phyloP scores from a whole-genome alignment of 1,140 invertebrate genomes.

The Physella acuta region DNA sequence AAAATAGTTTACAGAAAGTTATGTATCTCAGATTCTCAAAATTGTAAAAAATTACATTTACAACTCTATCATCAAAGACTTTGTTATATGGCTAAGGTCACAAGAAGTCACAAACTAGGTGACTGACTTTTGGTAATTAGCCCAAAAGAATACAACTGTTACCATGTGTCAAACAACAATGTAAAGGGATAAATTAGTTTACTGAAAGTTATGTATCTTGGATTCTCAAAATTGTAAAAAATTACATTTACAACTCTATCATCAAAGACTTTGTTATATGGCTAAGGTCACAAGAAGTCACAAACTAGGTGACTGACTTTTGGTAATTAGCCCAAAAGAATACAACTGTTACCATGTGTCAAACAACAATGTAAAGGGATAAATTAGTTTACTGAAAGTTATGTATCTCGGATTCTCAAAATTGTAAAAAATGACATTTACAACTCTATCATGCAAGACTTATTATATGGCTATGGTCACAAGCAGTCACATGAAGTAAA shows the following conservation, averaged over 20 bases:
- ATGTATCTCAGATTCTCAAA: neutral
- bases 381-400: too few relatives aligned
- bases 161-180: too few relatives aligned
- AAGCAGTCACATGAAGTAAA: neutral
- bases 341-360: too few relatives aligned
- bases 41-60: neutral
- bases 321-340: neutral
- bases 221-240: neutral
- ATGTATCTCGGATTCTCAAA: neutral
- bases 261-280: neutral
- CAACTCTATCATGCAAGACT: neutral
- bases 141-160: too few relatives aligned
- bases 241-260: neutral
- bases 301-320: neutral
- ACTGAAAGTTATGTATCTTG: neutral
- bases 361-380: too few relatives aligned
- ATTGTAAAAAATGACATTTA: neutral
- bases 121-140: neutral
- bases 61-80: neutral
- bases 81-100: constrained; percentile 3
- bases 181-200: too few relatives aligned
- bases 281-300: neutral
- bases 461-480: constrained; percentile 5
- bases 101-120: neutral
- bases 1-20: too few relatives aligned